A percentile compares a stretch with the other conserved stretches of the same genome.
phyloP scores from a whole-genome alignment of 2,888 invertebrate species.

The Dichetophora obliterata region DNA sequence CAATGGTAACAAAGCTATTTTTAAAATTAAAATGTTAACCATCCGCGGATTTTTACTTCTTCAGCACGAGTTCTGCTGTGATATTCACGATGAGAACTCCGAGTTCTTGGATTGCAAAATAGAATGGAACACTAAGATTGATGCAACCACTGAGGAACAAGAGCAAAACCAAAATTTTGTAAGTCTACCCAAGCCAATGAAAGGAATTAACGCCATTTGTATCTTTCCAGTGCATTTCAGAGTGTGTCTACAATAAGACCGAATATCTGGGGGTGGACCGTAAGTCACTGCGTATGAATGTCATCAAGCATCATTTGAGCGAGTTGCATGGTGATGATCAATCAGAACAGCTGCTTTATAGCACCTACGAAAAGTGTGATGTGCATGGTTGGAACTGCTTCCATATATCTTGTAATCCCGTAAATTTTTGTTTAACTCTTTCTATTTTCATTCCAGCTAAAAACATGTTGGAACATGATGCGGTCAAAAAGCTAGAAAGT shows the following conservation, averaged over 20 bases:
- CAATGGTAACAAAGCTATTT: constrained; percentile 51
- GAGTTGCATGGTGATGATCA: constrained; percentile 46
- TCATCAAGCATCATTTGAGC: constrained; percentile 50
- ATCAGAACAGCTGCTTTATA: constrained; percentile 51
- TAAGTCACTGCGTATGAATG: constrained; percentile 48
- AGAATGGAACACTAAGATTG: constrained; percentile 53
- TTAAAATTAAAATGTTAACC: no score
- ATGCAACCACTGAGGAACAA: constrained; percentile 45
- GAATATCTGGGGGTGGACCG: constrained; percentile 51
- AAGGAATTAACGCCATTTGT: not conserved
- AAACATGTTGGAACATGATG: constrained; percentile 45
- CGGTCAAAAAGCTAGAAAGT: constrained; percentile 47
- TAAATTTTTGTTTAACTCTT: not conserved
- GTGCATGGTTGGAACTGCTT: constrained; percentile 53
- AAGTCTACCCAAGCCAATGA: constrained; percentile 28
- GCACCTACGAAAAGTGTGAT: constrained; percentile 55
- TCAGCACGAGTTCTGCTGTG: constrained; percentile 60
- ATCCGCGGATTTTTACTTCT: not conserved
- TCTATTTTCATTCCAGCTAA: constrained; percentile 45
- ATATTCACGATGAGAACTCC: constrained; percentile 55
- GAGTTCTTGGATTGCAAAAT: constrained; percentile 54
- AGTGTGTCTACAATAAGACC: constrained; percentile 56
- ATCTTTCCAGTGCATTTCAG: constrained; percentile 56
- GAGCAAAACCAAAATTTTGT: constrained; percentile 56
- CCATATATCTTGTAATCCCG: no score